Conservation (phyloP, 2,113 vertebrate species). For the Antechinus flavipes region DNA sequence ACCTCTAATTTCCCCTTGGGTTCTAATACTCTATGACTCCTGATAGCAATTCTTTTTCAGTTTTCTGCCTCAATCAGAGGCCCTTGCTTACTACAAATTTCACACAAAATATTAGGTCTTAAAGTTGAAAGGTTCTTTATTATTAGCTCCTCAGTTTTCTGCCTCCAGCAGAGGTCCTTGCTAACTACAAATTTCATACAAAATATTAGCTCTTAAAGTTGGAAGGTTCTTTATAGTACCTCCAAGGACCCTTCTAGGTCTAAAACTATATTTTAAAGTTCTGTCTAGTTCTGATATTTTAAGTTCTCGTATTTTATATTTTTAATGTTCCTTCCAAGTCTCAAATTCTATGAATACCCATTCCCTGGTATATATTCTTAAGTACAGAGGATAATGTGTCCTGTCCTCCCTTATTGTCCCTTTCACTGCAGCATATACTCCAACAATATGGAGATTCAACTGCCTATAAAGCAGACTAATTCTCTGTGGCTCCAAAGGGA, state of each 20-base stretch:
- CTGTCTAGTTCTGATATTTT: not conserved
- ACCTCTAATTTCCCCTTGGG: not conserved
- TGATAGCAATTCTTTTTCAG: too few relatives aligned
- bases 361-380: not conserved
- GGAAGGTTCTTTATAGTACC: not conserved
- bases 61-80: not conserved
- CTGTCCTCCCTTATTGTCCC: not conserved
- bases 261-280: not conserved
- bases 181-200: not conserved
- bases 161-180: not conserved
- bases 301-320: not conserved
- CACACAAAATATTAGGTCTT: not conserved
- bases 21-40: too few relatives aligned
- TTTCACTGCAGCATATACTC: not conserved
- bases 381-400: not conserved
- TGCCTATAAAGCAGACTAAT: not conserved
- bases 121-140: not conserved
- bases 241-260: not conserved
- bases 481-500: not conserved
- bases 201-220: not conserved
- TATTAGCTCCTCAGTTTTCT: not conserved
- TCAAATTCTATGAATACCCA: not conserved
- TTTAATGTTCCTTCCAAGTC: not conserved
- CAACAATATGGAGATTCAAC: not conserved
- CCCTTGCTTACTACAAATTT: not conserved